Evolutionary conservation across 2,113 vertebrate genomes (phyloP).

Genomic region (Brachionichthys hirsutus): DNA sequence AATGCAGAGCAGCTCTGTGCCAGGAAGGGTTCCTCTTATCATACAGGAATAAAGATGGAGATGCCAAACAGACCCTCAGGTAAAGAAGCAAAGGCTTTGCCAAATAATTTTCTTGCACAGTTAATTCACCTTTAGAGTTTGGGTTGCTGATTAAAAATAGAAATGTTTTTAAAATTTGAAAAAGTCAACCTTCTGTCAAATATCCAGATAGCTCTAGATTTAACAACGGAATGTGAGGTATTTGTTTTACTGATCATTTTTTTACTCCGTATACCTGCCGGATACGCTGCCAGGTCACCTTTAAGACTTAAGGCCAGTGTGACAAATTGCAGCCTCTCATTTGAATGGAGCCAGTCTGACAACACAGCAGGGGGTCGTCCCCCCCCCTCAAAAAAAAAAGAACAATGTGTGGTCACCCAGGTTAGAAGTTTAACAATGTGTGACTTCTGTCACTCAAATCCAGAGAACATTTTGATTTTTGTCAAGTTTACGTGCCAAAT

Average conservation of each 20-base stretch:
- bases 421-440: too few species aligned
- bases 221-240: too few species aligned
- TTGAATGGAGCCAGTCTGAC: background rate
- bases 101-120: slow-evolving; percentile 28
- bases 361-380: too few species aligned
- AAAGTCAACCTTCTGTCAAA: too few species aligned
- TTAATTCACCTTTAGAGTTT: background rate
- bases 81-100: slow-evolving; percentile 10
- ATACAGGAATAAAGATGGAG: slow-evolving; percentile 43
- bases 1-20: slow-evolving; percentile 50
- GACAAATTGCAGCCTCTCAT: background rate
- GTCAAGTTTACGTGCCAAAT: too few species aligned
- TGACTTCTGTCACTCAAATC: too few species aligned
- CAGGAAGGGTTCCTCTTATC: slow-evolving; percentile 38
- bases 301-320: background rate
- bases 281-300: background rate
- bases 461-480: too few species aligned
- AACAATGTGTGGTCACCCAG: too few species aligned
- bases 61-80: slow-evolving; percentile 24
- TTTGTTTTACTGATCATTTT: too few species aligned
- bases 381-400: background rate
- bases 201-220: too few species aligned
- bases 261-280: too few species aligned
- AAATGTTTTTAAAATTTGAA: background rate
- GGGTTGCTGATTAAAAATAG: background rate